phyloP scores from a whole-genome alignment of 2,113 vertebrate genomes.

The Arothron firmamentum region DNA sequence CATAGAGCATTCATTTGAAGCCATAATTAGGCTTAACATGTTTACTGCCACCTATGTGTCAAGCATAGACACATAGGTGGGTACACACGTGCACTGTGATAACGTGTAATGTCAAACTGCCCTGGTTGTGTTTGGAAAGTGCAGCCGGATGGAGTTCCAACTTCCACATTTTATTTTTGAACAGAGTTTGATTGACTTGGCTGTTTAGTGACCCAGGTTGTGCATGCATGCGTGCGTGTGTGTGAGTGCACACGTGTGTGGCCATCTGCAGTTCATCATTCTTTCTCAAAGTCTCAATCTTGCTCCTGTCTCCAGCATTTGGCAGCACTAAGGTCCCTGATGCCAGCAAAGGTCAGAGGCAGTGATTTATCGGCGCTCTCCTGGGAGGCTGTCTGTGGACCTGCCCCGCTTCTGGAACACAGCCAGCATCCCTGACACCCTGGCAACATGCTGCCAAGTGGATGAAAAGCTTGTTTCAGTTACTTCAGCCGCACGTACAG shows the following conservation, averaged over 20 bases:
- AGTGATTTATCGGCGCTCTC: slow-evolving; percentile 59
- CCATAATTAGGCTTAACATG: too few species aligned
- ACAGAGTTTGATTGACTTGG: not conserved
- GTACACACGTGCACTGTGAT: too few species aligned
- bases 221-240: slow-evolving; percentile 9
- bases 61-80: too few species aligned
- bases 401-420: slow-evolving; percentile 43
- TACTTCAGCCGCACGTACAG: not conserved
- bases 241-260: slow-evolving; percentile 3
- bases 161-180: too few species aligned
- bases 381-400: slow-evolving; percentile 46
- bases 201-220: slow-evolving; percentile 24
- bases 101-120: too few species aligned
- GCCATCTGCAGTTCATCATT: slow-evolving; percentile 48
- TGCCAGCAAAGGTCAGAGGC: slow-evolving; percentile 63
- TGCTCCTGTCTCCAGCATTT: slow-evolving; percentile 53
- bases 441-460: slow-evolving; percentile 27
- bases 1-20: too few species aligned
- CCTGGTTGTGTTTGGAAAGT: too few species aligned
- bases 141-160: too few species aligned
- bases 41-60: too few species aligned
- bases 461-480: slow-evolving; percentile 17
- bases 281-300: slow-evolving; percentile 54
- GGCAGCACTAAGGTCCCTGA: slow-evolving; percentile 50
- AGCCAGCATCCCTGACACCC: slow-evolving; percentile 41